Conservation (phyloP, 2,113 vertebrate species). For the Spea multiplicata region DNA sequence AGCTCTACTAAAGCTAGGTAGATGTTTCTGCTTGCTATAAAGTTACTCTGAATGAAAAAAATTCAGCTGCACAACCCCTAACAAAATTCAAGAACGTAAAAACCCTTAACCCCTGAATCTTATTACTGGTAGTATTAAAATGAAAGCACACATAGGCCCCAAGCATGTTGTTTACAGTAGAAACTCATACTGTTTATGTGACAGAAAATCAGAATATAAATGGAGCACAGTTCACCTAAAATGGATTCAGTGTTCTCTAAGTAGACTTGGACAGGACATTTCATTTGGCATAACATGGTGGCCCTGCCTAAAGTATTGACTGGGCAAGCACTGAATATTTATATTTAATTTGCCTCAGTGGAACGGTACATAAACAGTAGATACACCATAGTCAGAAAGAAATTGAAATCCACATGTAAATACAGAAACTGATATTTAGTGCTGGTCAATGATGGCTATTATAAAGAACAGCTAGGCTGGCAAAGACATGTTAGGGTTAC, state of each 20-base stretch:
- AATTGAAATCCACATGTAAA: constrained; percentile 37
- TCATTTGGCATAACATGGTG: constrained; percentile 61
- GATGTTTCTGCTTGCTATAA: too few species aligned
- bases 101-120: constrained; percentile 14
- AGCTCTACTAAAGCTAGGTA: too few species aligned
- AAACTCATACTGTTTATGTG: constrained; percentile 39
- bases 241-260: constrained; percentile 60
- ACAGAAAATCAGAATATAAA: constrained; percentile 49
- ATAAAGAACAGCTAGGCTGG: constrained; percentile 17
- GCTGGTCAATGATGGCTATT: constrained; percentile 37
- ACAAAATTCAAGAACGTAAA: background rate
- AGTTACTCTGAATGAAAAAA: too few species aligned
- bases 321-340: constrained; percentile 58
- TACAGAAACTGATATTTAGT: constrained; percentile 38
- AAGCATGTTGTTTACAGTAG: constrained; percentile 37
- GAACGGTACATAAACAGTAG: constrained; percentile 42
- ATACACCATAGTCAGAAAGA: constrained; percentile 34
- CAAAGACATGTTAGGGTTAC: constrained; percentile 2
- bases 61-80: too few species aligned
- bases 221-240: constrained; percentile 55
- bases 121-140: constrained; percentile 22
- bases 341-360: constrained; percentile 29
- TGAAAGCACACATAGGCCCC: constrained; percentile 13
- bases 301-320: constrained; percentile 54
- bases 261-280: constrained; percentile 55